phyloP scores from a whole-genome alignment of 1,140 invertebrate genomes.

The Drosophila mojavensis region DNA sequence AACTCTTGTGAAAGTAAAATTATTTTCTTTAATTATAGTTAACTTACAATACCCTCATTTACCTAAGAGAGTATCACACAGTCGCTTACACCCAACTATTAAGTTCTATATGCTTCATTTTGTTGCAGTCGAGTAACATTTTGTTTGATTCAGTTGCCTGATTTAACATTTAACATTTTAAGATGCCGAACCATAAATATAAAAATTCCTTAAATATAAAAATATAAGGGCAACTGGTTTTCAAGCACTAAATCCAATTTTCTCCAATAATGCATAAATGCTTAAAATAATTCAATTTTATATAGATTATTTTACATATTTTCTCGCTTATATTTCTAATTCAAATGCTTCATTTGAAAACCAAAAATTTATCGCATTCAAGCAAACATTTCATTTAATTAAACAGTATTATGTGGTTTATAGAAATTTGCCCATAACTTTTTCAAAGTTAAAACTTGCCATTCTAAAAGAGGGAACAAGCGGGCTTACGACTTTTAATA shows the following conservation, averaged over 20 bases:
- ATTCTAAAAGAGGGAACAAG: neutral
- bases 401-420: neutral
- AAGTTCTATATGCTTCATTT: neutral
- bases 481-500: neutral
- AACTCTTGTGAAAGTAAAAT: too few relatives aligned
- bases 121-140: neutral
- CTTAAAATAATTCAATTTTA: neutral
- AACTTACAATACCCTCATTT: too few relatives aligned
- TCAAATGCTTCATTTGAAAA: neutral
- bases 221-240: too few relatives aligned
- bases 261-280: neutral
- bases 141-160: constrained; percentile 20
- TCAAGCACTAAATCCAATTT: neutral
- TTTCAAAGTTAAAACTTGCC: constrained; percentile 7
- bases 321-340: too few relatives aligned
- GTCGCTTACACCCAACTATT: neutral
- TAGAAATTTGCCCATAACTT: neutral
- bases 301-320: too few relatives aligned
- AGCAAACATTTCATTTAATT: neutral
- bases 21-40: too few relatives aligned
- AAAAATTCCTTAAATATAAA: too few relatives aligned
- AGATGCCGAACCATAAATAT: too few relatives aligned
- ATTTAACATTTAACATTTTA: too few relatives aligned
- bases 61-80: too few relatives aligned
- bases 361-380: neutral